Base-by-base conservation (phyloP, 2,888 invertebrate genomes). In the Meiosimyza decipiens region DNA sequence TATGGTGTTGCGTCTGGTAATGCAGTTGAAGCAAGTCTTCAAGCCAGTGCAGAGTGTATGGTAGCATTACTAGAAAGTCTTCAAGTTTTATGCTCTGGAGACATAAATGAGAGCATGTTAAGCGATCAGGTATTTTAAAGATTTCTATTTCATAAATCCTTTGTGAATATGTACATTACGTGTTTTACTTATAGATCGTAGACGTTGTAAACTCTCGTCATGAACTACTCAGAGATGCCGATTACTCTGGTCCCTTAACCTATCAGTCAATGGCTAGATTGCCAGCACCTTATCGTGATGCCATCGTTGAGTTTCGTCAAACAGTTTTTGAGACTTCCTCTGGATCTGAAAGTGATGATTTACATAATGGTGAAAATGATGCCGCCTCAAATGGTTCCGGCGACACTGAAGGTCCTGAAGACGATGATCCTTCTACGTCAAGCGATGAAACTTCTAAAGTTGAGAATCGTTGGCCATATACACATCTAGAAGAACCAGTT, bases 261-360 rank as follows among this genome's bases (percentile, higher is more conserved):
- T 95, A 95, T 83, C 94, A 95, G 84, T 94, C 94, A 13, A 90
- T 95, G 88, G 93, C 94, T 0, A 90, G 95, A 73, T 85, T 95
- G 71, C 95, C 95, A 11, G 94, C 94, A 81, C 93, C 94, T 1
- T 95, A 95, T 80, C 90, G 92, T 73, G 92, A 93, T 83, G 91
- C 92, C 0, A 92, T 92, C 15, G 92, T 92, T 76, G 89, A 91
- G 80, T 86, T 92, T 84, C 91, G 87, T 0, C 88, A 92, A 83
- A 91, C 89, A 76, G 91, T 89, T 78, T 92, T 92, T 71, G 91
- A 91, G 77, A 92, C 84, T 0, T 87, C 87, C 0, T 87, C 87
- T 0, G 87, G 87, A 0, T 91, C 91, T 3, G 91, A 91, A 9
- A 90, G 90, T 82, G 94, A 94, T 1, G 90, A 91, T 77, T 93